Evolutionary conservation across 2,888 invertebrate species (phyloP).

Genomic region (Scotopteryx bipunctaria): DNA sequence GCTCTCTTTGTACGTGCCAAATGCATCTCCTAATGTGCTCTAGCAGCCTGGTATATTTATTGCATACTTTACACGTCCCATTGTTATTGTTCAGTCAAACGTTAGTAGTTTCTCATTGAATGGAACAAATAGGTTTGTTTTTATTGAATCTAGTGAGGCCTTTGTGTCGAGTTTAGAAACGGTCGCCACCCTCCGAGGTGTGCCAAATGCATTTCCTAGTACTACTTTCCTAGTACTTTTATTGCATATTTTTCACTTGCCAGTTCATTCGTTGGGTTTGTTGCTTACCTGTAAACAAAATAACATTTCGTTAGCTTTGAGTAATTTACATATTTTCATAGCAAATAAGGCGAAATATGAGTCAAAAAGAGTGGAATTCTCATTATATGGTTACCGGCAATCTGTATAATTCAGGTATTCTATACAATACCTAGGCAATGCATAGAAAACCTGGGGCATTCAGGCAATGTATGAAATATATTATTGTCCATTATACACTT

Average conservation of each 20-base stretch:
- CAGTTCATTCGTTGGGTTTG: not conserved
- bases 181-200: constrained; percentile 2
- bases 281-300: constrained; percentile 58
- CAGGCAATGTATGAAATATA: too few species aligned
- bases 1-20: not conserved
- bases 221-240: constrained; percentile 62
- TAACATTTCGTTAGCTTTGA: constrained; percentile 25
- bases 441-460: too few species aligned
- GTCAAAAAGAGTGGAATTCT: too few species aligned
- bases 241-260: constrained; percentile 53
- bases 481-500: too few species aligned
- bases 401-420: too few species aligned
- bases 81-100: constrained; percentile 8
- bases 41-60: constrained; percentile 59
- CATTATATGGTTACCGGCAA: too few species aligned
- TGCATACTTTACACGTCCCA: constrained; percentile 60
- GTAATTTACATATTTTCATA: too few species aligned
- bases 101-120: constrained; percentile 11
- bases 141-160: constrained; percentile 1
- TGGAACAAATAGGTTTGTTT: constrained; percentile 20
- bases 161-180: not conserved
- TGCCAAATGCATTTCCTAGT: constrained; percentile 48
- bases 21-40: not conserved
- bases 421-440: too few species aligned
- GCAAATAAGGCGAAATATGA: too few species aligned